Conservation (phyloP, 2,888 invertebrate genomes). For the Hypomecis atomaria region DNA sequence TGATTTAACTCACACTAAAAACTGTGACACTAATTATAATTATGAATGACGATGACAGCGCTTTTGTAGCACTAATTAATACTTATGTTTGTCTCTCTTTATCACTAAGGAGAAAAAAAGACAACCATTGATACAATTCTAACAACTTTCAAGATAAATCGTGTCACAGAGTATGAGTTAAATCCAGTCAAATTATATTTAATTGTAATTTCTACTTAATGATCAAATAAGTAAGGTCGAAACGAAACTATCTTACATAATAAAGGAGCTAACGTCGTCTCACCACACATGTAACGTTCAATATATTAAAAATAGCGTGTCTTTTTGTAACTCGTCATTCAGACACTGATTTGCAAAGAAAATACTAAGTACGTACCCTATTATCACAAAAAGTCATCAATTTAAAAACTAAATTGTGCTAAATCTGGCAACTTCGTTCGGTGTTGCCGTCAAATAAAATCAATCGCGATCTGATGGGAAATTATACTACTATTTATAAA, state of each 20-base stretch:
- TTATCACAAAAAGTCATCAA: constrained; percentile 78
- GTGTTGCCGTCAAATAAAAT: constrained; percentile 60
- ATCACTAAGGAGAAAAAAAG: not conserved
- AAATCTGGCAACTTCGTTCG: constrained; percentile 57
- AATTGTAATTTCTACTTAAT: not conserved
- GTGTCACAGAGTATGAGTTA: not conserved
- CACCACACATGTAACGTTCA: constrained; percentile 84
- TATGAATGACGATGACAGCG: not conserved
- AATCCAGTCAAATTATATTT: not conserved
- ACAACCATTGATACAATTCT: no score
- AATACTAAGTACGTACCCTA: constrained; percentile 74
- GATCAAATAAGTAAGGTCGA: constrained; percentile 53
- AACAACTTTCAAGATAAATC: no score
- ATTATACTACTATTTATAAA: constrained; percentile 54
- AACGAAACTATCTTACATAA: constrained; percentile 61
- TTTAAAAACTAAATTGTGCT: constrained; percentile 78
- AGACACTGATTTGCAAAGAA: constrained; percentile 48
- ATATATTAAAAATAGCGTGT: constrained; percentile 57
- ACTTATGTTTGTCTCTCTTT: not conserved
- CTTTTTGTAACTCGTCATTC: constrained; percentile 61
- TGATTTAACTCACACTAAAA: not conserved
- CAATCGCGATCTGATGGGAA: constrained; percentile 81
- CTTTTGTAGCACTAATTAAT: not conserved
- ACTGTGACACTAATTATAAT: not conserved
- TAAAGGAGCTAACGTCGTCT: constrained; percentile 79